Conservation (phyloP, 92 coral and sea anemone genomes). For the Zoanthus sociatus region DNA sequence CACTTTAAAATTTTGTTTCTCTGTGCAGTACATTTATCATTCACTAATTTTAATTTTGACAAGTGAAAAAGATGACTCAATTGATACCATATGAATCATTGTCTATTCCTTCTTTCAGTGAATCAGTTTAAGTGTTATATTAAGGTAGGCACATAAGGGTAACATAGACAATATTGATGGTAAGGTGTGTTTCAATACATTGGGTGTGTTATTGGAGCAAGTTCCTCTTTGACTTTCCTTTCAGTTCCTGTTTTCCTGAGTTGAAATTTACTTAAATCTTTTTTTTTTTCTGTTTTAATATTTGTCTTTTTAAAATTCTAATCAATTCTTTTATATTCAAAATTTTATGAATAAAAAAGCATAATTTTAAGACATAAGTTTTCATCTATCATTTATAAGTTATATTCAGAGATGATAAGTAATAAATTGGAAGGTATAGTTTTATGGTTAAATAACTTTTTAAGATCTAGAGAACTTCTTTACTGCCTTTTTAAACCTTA, state of each 20-base stretch:
- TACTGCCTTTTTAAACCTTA: background rate
- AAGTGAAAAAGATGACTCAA: background rate
- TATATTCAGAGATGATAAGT: background rate
- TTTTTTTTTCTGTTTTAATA: background rate
- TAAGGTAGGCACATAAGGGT: background rate
- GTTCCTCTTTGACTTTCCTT: background rate
- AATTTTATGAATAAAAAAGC: background rate
- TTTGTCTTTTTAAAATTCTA: background rate
- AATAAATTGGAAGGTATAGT: background rate
- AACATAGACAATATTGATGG: background rate
- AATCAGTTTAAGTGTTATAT: background rate
- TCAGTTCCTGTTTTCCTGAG: constrained; percentile 28
- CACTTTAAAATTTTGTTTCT: background rate
- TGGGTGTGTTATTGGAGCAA: background rate
- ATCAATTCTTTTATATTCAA: background rate
- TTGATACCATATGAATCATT: background rate
- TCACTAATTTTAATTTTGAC: background rate
- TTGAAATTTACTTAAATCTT: background rate
- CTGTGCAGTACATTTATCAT: background rate
- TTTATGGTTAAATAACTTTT: background rate
- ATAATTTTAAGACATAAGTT: background rate
- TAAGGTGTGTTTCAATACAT: background rate
- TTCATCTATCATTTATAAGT: background rate
- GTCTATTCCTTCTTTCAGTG: background rate
- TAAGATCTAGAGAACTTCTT: background rate